phyloP scores from a whole-genome alignment of 1,140 invertebrate species.

The Semibalanus balanoides region DNA sequence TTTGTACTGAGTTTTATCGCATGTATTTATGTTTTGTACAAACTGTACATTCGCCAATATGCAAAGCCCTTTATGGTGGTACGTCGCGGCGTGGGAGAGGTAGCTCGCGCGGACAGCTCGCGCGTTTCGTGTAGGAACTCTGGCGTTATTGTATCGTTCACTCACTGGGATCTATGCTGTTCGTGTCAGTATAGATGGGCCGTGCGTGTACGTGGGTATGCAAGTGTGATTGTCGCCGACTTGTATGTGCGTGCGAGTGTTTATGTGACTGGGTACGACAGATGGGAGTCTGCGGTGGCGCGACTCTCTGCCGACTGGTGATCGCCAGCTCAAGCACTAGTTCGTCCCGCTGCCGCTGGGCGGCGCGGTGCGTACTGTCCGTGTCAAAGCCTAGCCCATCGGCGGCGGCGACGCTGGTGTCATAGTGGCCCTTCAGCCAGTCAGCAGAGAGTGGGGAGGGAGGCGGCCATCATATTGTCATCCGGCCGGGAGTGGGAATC shows the following conservation, averaged over 20 bases:
- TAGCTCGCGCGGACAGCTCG: neutral
- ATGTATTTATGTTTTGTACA: neutral
- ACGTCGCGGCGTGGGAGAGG: neutral
- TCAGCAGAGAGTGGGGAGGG: too few species aligned
- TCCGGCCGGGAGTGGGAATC: too few species aligned
- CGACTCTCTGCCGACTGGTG: too few species aligned
- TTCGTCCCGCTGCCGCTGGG: too few species aligned
- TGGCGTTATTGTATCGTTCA: neutral
- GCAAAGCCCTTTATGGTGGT: slow-evolving; percentile 1
- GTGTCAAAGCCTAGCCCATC: too few species aligned
- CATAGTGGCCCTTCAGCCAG: too few species aligned
- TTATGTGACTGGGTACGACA: neutral
- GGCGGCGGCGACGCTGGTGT: too few species aligned
- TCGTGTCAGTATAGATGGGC: neutral
- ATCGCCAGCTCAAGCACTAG: too few species aligned
- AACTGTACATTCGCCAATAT: slow-evolving; percentile 2
- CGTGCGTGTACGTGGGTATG: neutral
- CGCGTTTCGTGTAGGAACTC: neutral
- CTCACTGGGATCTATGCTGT: neutral
- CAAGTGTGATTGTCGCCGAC: too few species aligned
- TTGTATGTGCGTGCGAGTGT: neutral
- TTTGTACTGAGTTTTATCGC: neutral
- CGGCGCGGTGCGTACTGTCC: too few species aligned
- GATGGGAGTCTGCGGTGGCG: too few species aligned
- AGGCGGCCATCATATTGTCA: too few species aligned